Evolutionary conservation across 2,888 invertebrate genomes (phyloP).

Genomic region (Leptothorax acervorum): DNA sequence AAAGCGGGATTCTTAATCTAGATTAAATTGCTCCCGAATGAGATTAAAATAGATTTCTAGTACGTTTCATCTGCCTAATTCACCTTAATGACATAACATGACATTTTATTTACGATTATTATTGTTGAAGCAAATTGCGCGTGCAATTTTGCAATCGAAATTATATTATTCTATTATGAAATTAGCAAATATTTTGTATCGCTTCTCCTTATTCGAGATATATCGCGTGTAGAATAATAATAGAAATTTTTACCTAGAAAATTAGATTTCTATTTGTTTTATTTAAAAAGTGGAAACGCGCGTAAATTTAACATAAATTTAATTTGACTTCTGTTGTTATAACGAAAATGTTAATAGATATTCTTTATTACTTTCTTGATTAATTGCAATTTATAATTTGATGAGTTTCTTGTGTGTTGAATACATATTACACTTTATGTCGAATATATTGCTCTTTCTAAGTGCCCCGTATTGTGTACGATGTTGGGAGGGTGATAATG

Average conservation of each 20-base stretch:
- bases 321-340: background rate
- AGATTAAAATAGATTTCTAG: constrained; percentile 15
- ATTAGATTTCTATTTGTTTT: background rate
- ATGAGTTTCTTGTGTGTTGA: background rate
- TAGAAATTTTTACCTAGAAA: background rate
- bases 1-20: background rate
- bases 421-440: background rate
- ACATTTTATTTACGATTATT: background rate
- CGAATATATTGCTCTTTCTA: background rate
- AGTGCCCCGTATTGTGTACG: background rate
- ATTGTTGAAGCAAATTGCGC: background rate
- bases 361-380: background rate
- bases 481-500: constrained; percentile 1
- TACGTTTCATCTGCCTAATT: background rate
- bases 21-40: background rate
- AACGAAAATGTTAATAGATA: background rate
- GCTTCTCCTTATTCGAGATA: background rate
- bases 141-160: background rate
- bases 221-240: background rate
- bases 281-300: background rate
- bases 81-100: background rate
- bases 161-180: background rate
- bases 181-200: background rate
- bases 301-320: background rate
- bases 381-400: constrained; percentile 8